Conservation (phyloP, 2,113 vertebrate species). For the Erythrolamprus reginae region DNA sequence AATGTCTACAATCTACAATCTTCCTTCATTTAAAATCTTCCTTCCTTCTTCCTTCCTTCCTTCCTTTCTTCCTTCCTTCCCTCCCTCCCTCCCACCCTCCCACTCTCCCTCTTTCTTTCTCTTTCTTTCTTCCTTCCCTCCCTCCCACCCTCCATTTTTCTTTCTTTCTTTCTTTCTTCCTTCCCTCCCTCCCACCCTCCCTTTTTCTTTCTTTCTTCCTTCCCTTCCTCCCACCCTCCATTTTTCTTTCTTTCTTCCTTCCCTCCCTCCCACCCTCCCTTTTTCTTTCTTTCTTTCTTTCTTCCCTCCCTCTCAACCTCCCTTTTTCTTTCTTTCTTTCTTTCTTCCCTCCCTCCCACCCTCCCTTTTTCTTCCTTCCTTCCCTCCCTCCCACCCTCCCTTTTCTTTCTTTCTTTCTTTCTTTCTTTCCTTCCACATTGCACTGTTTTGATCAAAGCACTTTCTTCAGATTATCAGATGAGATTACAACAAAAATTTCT, state of each 20-base stretch:
- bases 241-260: not conserved
- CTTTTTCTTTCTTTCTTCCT: not conserved
- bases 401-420: not conserved
- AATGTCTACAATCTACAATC: not conserved
- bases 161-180: constrained; percentile 4
- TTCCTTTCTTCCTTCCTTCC: not conserved
- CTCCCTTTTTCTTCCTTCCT: not conserved
- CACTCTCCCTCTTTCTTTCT: too few relatives aligned
- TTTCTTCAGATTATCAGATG: not conserved
- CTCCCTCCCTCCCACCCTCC: too few relatives aligned
- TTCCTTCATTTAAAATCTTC: not conserved
- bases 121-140: not conserved
- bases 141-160: too few relatives aligned
- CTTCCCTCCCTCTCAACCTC: not conserved
- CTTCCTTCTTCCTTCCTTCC: constrained; percentile 2
- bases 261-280: too few relatives aligned
- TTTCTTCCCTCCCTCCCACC: not conserved
- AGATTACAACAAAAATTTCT: not conserved
- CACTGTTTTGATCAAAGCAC: not conserved
- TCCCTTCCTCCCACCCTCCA: too few relatives aligned
- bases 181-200: too few relatives aligned
- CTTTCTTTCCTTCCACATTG: not conserved
- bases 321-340: not conserved
- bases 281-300: constrained; percentile 2
- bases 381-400: not conserved